phyloP scores from a whole-genome alignment of 2,888 invertebrate species.

The Meiosimyza decipiens region DNA sequence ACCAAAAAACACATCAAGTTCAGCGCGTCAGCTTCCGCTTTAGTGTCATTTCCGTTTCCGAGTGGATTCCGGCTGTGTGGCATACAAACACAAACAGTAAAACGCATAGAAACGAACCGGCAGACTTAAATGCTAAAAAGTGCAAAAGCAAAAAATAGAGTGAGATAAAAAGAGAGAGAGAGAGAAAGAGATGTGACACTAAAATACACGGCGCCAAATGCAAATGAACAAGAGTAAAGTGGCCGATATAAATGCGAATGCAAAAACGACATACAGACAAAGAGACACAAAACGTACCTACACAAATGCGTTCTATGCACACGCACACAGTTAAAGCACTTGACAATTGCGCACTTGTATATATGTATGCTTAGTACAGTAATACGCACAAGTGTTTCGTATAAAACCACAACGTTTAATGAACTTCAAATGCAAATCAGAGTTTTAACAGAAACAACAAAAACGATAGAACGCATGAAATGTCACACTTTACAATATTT shows the following conservation, averaged over 20 bases:
- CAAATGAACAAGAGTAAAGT: constrained; percentile 24
- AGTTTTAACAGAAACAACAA: neutral
- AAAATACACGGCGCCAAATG: constrained; percentile 17
- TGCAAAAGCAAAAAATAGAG: too few species aligned
- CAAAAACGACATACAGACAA: constrained; percentile 2
- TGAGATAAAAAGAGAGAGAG: too few species aligned
- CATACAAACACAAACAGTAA: neutral
- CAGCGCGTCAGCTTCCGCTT: constrained; percentile 34
- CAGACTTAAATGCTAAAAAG: too few species aligned
- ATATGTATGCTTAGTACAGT: too few species aligned
- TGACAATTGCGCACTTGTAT: too few species aligned
- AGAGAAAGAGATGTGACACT: neutral
- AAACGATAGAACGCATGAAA: neutral
- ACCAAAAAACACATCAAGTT: constrained; percentile 20
- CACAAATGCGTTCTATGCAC: neutral
- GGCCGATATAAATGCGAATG: neutral
- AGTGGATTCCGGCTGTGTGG: constrained; percentile 28
- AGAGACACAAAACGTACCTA: neutral
- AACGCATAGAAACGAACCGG: neutral
- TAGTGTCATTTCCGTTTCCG: constrained; percentile 39
- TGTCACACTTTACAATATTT: constrained; percentile 1
- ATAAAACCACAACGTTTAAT: constrained; percentile 14
- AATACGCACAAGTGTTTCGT: too few species aligned
- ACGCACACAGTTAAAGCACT: neutral
- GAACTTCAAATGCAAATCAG: constrained; percentile 25